phyloP scores from a whole-genome alignment of 2,888 invertebrate genomes.

The Omphaloscelis lunosa region DNA sequence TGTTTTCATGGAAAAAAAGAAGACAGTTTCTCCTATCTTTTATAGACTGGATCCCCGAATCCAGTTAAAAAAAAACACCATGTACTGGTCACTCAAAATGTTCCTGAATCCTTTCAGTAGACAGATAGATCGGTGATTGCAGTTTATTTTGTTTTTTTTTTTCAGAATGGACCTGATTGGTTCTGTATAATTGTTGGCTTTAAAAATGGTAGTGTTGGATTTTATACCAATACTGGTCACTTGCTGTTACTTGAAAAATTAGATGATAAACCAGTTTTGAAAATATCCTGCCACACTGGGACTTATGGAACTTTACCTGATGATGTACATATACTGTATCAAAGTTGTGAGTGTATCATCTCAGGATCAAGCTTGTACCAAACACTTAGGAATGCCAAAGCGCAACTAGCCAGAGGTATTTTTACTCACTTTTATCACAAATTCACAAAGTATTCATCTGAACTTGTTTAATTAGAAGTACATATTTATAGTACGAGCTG shows the following conservation, averaged over 20 bases:
- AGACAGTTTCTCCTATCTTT: no score
- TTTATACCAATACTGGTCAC: constrained; percentile 97
- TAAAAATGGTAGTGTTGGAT: constrained; percentile 95
- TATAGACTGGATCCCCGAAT: no score
- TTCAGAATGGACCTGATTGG: constrained; percentile 96
- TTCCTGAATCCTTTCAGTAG: background rate
- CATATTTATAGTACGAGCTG: constrained; percentile 91
- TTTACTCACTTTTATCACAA: constrained; percentile 16
- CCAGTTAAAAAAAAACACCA: no score
- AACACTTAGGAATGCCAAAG: constrained; percentile 94
- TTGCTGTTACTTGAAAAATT: constrained; percentile 95
- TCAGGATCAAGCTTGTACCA: constrained; percentile 95
- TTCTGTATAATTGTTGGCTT: constrained; percentile 97
- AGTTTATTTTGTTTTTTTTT: constrained; percentile 5
- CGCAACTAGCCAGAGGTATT: constrained; percentile 95
- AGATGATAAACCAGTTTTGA: constrained; percentile 95
- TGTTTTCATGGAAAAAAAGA: no score
- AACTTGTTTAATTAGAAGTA: background rate
- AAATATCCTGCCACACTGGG: constrained; percentile 94
- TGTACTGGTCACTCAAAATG: no score
- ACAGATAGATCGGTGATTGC: background rate
- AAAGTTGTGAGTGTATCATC: constrained; percentile 93
- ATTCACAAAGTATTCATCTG: background rate
- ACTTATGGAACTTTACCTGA: constrained; percentile 89
- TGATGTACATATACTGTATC: constrained; percentile 94